phyloP scores from a whole-genome alignment of 2,113 vertebrate species.

The Castor canadensis region DNA sequence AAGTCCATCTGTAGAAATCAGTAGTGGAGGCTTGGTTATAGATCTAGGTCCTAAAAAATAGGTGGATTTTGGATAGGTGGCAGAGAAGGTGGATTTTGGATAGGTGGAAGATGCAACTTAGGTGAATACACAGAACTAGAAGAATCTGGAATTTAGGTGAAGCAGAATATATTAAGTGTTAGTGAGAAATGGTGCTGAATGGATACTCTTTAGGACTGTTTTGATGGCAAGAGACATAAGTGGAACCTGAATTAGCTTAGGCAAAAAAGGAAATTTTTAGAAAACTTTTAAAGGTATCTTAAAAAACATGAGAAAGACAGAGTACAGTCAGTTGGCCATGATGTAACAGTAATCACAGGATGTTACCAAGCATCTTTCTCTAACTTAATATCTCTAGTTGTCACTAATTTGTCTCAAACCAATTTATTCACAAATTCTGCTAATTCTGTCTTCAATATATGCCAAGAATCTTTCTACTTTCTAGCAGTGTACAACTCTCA shows the following conservation, averaged over 20 bases:
- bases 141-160: not conserved
- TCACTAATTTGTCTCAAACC: not conserved
- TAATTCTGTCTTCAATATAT: not conserved
- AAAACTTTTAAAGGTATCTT: not conserved
- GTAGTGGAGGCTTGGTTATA: not conserved
- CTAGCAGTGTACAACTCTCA: not conserved
- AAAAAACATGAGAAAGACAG: not conserved
- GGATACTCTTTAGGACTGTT: not conserved
- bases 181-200: not conserved
- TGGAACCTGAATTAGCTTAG: not conserved
- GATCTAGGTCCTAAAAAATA: not conserved
- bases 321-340: not conserved
- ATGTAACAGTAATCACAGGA: not conserved
- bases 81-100: not conserved
- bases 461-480: not conserved
- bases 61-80: not conserved
- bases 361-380: not conserved
- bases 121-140: not conserved
- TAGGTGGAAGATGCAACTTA: not conserved
- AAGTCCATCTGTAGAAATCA: not conserved
- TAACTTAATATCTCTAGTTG: not conserved
- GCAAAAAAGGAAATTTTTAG: not conserved
- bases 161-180: not conserved
- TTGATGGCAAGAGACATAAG: not conserved
- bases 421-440: not conserved